Percentiles rank a stretch among this genome's conserved stretches.
These are phyloP conservation scores for Leptinotarsa tumamoca DNA, from an alignment of 2,888 invertebrate species.

Conservation along the genomic window DNA sequence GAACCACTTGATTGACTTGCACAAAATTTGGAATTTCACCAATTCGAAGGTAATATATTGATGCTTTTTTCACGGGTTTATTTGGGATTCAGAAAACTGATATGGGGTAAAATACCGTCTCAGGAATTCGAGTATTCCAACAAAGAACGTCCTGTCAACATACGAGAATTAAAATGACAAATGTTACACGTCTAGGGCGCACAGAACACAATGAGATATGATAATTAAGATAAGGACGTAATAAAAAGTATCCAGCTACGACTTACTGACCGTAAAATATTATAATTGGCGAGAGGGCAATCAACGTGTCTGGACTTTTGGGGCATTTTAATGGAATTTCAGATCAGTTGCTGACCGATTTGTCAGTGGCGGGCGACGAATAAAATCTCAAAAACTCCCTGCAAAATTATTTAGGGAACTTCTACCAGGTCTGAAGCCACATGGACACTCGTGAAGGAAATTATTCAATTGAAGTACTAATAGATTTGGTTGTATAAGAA, in stretches of 20 bases:
- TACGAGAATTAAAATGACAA: conserved; percentile 51
- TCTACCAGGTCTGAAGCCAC: no score
- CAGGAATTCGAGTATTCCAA: conserved; percentile 33
- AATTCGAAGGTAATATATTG: conserved; percentile 23
- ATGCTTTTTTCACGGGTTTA: not conserved
- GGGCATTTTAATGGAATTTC: conserved; percentile 48
- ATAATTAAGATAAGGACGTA: conserved; percentile 53
- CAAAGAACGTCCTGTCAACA: conserved; percentile 41
- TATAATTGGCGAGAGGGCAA: conserved; percentile 52
- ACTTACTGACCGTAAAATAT: conserved; percentile 48
- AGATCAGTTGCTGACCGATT: conserved; percentile 45
- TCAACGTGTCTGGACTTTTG: conserved; percentile 48
- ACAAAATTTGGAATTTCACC: conserved; percentile 27
- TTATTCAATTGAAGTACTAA: no score
- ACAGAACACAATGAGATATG: conserved; percentile 54
- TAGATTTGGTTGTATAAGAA: no score
- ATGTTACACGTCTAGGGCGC: conserved; percentile 50
- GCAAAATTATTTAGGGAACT: no score
- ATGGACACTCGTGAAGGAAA: no score
- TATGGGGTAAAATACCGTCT: conserved; percentile 29
- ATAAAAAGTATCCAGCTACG: conserved; percentile 46
- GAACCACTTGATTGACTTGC: conserved; percentile 10
- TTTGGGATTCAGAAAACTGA: conserved; percentile 30
- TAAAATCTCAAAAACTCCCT: not conserved
- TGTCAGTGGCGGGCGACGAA: conserved; percentile 28